A percentile compares a stretch with the other conserved stretches of the same genome.
These are phyloP conservation scores for Mormyrus iriodes DNA, from an alignment of 2,113 vertebrate genomes.

Conservation along the genomic window DNA sequence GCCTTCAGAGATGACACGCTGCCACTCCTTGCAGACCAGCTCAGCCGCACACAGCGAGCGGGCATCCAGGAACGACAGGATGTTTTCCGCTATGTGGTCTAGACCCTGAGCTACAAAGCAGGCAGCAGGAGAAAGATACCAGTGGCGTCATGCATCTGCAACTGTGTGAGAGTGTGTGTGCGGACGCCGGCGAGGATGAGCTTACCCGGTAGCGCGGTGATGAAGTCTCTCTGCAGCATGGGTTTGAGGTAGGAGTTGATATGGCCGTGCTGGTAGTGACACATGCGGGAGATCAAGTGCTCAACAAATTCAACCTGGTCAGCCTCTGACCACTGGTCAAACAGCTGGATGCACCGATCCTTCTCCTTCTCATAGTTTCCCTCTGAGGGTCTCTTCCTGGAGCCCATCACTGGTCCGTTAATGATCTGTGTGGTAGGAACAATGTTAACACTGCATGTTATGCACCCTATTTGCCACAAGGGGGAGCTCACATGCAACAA, in stretches of 20 bases:
- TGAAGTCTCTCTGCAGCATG: slow-evolving; percentile 98
- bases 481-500: not conserved
- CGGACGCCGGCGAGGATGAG: not conserved
- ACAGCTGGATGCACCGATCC: slow-evolving; percentile 94
- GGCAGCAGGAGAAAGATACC: not conserved
- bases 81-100: slow-evolving; percentile 99
- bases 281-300: slow-evolving; percentile 98
- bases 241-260: slow-evolving; percentile 99
- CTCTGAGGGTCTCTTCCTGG: slow-evolving; percentile 89
- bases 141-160: not conserved
- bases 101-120: slow-evolving; percentile 80
- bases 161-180: not conserved
- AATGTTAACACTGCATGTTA: not conserved
- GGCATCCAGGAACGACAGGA: slow-evolving; percentile 93
- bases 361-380: slow-evolving; percentile 95
- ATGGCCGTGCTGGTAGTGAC: slow-evolving; percentile 99
- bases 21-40: slow-evolving; percentile 96
- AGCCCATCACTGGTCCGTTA: slow-evolving; percentile 88
- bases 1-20: slow-evolving; percentile 92
- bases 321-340: slow-evolving; percentile 97
- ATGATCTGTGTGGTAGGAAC: slow-evolving; percentile 63
- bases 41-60: slow-evolving; percentile 92
- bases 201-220: slow-evolving; percentile 92
- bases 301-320: slow-evolving; percentile 99
- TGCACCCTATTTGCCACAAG: not conserved